Evolutionary conservation across 2,113 vertebrate genomes (phyloP).

Genomic region (Cynocephalus volans): DNA sequence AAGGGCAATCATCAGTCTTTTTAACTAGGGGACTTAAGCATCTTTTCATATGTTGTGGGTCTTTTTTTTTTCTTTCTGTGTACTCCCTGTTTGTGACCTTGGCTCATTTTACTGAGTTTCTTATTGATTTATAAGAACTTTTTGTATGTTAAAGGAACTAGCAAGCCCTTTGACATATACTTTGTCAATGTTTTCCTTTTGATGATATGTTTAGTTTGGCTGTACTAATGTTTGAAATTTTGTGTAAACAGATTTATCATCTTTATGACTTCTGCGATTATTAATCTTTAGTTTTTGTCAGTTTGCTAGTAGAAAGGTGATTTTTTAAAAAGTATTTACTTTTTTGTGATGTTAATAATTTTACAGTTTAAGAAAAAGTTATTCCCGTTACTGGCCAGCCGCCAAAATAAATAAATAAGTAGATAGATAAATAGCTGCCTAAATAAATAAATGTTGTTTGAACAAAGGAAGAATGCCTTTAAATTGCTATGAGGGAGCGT

Average conservation of each 20-base stretch:
- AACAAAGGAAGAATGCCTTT: not conserved
- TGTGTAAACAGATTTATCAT: not conserved
- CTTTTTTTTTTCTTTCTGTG: not conserved
- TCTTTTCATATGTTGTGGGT: not conserved
- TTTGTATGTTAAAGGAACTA: not conserved
- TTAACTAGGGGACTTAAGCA: not conserved
- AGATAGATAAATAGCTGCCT: too few relatives aligned
- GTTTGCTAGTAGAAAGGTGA: not conserved
- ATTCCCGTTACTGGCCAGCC: not conserved
- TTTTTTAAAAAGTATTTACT: not conserved
- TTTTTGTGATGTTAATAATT: not conserved
- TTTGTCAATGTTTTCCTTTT: slow-evolving; percentile 15
- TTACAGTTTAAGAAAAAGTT: slow-evolving; percentile 34
- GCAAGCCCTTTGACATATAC: not conserved
- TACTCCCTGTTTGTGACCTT: not conserved
- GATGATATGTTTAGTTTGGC: not conserved
- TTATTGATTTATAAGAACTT: slow-evolving; percentile 5
- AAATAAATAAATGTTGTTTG: not conserved
- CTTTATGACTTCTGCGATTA: not conserved
- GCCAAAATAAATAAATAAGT: too few relatives aligned
- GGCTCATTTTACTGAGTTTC: not conserved
- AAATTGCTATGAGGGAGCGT: not conserved
- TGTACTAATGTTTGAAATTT: slow-evolving; percentile 31
- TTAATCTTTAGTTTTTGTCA: slow-evolving; percentile 9
- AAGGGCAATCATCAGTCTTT: not conserved